Percentiles rank a stretch among this genome's conserved stretches.
These are phyloP conservation scores for Battus philenor DNA, from an alignment of 1,140 invertebrate genomes.

Conservation along the genomic window DNA sequence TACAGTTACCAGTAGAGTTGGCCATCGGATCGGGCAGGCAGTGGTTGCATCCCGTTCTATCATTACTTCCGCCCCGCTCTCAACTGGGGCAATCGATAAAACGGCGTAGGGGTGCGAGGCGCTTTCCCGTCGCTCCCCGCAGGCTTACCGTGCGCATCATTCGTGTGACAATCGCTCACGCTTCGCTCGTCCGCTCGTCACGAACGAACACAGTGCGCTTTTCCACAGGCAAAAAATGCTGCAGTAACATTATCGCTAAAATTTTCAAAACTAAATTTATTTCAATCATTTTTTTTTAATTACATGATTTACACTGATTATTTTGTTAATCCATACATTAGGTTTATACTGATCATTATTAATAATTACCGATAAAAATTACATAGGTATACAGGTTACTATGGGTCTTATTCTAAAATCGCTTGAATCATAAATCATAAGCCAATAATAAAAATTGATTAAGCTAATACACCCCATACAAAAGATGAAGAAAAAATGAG, in stretches of 20 bases:
- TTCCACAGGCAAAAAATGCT: not conserved
- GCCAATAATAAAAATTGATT: no score
- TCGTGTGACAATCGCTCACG: slow-evolving; percentile 62
- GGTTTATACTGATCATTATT: no score
- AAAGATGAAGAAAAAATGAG: no score
- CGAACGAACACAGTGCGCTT: slow-evolving; percentile 15
- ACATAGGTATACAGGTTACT: no score
- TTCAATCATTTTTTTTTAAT: no score
- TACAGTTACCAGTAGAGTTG: slow-evolving; percentile 58
- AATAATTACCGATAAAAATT: no score
- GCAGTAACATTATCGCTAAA: not conserved
- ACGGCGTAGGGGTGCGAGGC: slow-evolving; percentile 32
- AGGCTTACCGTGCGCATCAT: slow-evolving; percentile 44
- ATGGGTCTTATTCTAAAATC: no score
- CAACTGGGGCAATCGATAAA: slow-evolving; percentile 74
- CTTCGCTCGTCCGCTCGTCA: slow-evolving; percentile 30
- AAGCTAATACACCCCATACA: no score
- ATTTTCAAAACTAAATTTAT: slow-evolving; percentile 25
- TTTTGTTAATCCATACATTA: no score
- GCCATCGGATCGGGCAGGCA: slow-evolving; percentile 60
- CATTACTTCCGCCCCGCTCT: slow-evolving; percentile 71
- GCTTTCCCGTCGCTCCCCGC: not conserved
- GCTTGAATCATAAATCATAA: no score
- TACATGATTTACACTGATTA: no score
- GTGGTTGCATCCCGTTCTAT: slow-evolving; percentile 72